Percentiles rank a stretch among this genome's conserved stretches.
phyloP scores from a whole-genome alignment of 1,140 invertebrate genomes.

The Trichonephila inaurata region DNA sequence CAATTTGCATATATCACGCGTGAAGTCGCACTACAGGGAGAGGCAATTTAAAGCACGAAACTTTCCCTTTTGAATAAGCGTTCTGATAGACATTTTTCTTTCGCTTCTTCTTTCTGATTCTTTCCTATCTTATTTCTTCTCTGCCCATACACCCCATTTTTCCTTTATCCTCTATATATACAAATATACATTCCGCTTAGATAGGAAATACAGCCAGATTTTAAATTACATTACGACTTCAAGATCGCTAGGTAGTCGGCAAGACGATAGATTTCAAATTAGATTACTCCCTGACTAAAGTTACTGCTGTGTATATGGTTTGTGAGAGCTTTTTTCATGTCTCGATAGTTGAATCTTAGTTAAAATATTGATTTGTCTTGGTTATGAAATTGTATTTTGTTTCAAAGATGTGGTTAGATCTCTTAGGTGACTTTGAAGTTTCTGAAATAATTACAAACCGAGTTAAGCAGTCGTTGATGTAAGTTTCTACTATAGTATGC shows the following conservation, averaged over 20 bases:
- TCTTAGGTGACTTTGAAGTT: too few relatives aligned
- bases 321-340: background rate
- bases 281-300: constrained; percentile 39
- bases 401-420: background rate
- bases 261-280: constrained; percentile 47
- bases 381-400: background rate
- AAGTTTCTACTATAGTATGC: too few relatives aligned
- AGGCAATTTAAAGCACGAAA: constrained; percentile 52
- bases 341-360: background rate
- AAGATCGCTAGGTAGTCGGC: background rate
- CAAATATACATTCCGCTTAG: background rate
- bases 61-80: constrained; percentile 58
- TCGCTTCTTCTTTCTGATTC: background rate
- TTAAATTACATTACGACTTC: constrained; percentile 69
- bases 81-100: constrained; percentile 45
- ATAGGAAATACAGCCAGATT: constrained; percentile 50
- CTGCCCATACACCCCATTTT: background rate
- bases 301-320: constrained; percentile 1
- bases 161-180: background rate
- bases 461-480: too few relatives aligned
- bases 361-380: background rate
- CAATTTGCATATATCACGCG: constrained; percentile 66
- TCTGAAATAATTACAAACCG: too few relatives aligned
- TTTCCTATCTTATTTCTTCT: constrained; percentile 15
- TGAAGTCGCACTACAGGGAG: background rate